Base-by-base conservation (phyloP, 1,140 invertebrate species). In the Heliothis virescens region DNA sequence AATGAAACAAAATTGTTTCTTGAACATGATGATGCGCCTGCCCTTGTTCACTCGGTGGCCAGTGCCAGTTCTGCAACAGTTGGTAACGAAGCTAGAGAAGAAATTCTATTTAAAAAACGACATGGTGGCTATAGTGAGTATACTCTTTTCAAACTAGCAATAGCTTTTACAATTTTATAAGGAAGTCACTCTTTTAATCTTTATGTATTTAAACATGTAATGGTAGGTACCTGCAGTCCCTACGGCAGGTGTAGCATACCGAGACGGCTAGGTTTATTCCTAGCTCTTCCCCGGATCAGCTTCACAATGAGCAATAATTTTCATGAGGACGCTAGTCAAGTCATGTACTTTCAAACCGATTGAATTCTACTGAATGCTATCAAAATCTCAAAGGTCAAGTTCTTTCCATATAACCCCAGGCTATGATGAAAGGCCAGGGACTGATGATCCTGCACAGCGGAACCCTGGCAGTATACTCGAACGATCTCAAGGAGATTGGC, bases 391-490 rank as follows among this genome's bases (percentile, higher is more conserved):
- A 26, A 26, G 21, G 21, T 26, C 2, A 26, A 26, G 21, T 26
- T 26, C 21, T 26, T 26, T 26, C 21, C 21, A 26, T 26, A 26
- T 2, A 26, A 26, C 2, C 21, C 21, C 2, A 87, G 86, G 53
- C 69, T 3, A 77, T 73, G 21, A 50, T 80, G 0, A 74, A 62
- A 47, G 78, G 79, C 18, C 81, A 83, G 10, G 85, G 84, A 2
- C 79, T 88, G 3, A 50, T 83, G 3, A 83, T 88, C 48, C 34
- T 88, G 1, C 71, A 83, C 18, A 79, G 47, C 2, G 95, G 95
- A 0, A 93, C 94, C 0, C 91, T 95, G 11, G 94, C 94, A 1
- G 92, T 95, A 74, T 95, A 95, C 72, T 93, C 95, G 0, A 26
- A 26, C 41, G 63, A 0, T 84, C 89, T 93, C 0, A 92, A 91